Evolutionary conservation across 2,797 vertebrate species (phyloP).

Genomic region (Esox masquinongy): DNA sequence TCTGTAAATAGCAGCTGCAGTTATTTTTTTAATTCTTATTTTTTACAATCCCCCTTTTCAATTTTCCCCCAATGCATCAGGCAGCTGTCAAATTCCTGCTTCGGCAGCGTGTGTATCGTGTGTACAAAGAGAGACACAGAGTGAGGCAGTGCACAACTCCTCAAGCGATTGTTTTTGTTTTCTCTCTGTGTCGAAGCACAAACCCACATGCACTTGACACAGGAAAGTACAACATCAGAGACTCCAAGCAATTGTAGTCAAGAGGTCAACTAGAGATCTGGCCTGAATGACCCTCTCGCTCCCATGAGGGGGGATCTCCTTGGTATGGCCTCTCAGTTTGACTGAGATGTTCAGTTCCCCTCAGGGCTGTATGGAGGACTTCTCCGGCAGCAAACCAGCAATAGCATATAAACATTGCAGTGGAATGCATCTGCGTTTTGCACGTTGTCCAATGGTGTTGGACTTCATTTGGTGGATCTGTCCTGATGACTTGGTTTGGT

Average conservation of each 20-base stretch:
- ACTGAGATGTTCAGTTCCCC: not conserved
- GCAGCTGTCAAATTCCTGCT: slow-evolving; percentile 71
- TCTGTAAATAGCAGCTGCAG: slow-evolving; percentile 73
- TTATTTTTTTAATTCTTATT: slow-evolving; percentile 22
- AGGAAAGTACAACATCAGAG: slow-evolving; percentile 40
- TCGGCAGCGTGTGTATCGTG: slow-evolving; percentile 34
- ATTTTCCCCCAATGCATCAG: slow-evolving; percentile 43
- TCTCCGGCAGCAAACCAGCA: too few relatives aligned
- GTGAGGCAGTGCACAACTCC: slow-evolving; percentile 39
- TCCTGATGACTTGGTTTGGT: too few relatives aligned
- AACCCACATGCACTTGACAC: slow-evolving; percentile 38
- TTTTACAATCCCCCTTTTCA: slow-evolving; percentile 39
- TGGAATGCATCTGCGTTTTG: too few relatives aligned
- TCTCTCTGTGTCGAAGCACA: slow-evolving; percentile 23
- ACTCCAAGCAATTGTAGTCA: slow-evolving; percentile 41
- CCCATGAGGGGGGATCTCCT: slow-evolving; percentile 40
- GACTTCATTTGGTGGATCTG: too few relatives aligned
- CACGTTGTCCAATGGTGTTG: too few relatives aligned
- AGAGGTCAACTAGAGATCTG: slow-evolving; percentile 44
- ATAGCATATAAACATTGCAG: too few relatives aligned
- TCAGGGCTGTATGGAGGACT: too few relatives aligned
- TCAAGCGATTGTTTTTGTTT: slow-evolving; percentile 46
- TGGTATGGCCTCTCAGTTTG: slow-evolving; percentile 38
- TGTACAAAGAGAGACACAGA: slow-evolving; percentile 32
- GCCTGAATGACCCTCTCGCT: not conserved